Evolutionary conservation across 2,113 vertebrate genomes (phyloP).

Genomic region (Pygoscelis antarcticus): DNA sequence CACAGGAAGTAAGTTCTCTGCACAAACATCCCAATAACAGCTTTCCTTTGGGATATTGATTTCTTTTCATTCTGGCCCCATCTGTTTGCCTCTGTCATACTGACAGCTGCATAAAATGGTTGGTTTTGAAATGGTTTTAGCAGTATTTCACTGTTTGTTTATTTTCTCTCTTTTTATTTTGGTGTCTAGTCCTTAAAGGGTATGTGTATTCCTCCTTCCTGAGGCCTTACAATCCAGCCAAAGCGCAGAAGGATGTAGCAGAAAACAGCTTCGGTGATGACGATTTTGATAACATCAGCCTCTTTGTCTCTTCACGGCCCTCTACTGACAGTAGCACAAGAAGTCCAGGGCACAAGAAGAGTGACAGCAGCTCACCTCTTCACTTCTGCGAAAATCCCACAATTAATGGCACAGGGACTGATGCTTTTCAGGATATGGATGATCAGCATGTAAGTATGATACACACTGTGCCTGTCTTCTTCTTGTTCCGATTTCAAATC

Average conservation of each 20-base stretch:
- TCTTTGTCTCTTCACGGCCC: conserved; percentile 85
- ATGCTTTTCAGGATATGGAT: conserved; percentile 64
- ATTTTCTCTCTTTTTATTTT: conserved; percentile 1
- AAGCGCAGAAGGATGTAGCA: conserved; percentile 67
- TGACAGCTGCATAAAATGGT: not conserved
- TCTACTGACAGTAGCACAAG: conserved; percentile 73
- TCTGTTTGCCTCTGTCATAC: conserved; percentile 16
- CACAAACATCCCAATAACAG: conserved; percentile 20
- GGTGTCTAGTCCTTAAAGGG: conserved; percentile 79
- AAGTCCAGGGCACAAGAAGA: conserved; percentile 38
- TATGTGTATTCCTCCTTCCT: conserved; percentile 96
- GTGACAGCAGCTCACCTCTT: conserved; percentile 77
- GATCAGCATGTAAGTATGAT: conserved; percentile 81
- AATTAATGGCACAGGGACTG: conserved; percentile 41
- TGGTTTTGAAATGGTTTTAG: not conserved
- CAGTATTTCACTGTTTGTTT: not conserved
- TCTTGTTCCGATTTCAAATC: not conserved
- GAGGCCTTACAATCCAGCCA: conserved; percentile 88
- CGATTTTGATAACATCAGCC: conserved; percentile 92
- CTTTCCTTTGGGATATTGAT: conserved; percentile 37
- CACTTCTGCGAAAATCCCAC: conserved; percentile 75
- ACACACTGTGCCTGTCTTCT: not conserved
- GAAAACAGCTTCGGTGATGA: conserved; percentile 73
- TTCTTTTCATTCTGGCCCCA: conserved; percentile 28
- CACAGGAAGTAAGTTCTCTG: conserved; percentile 85